Evolutionary conservation across 2,888 invertebrate genomes (phyloP), one percentile per base, ranked within the genome.

Genomic region (Vesta saturnalis): DNA sequence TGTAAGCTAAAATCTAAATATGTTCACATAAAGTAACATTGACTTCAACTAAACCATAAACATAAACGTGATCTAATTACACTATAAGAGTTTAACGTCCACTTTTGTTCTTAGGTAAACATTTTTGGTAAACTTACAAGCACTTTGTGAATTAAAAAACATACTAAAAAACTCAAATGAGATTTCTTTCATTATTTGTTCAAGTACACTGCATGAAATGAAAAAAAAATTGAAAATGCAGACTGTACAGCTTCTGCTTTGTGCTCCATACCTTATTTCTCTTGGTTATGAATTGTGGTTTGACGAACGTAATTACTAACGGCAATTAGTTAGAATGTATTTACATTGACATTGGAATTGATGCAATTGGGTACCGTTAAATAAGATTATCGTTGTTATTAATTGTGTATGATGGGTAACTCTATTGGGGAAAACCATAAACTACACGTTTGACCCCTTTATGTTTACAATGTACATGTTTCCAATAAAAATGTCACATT

Each of bases 351-450:
- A 73, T 72, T 67, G 76, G 74, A 76, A 70, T 73, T 77, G 79
- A 79, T 80, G 78, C 80, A 81, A 79, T 79, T 77, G 80, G 80
- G 79, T 74, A 73, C 79, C 79, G 81, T 81, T 80, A 80, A 81
- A 81, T 80, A 80, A 81, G 81, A 83, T 83, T 83, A 83, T 82
- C 81, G 79, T 81, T 77, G 79, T 79, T 80, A 82, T 83, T 82
- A 83, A 83, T 82, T 82, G 82, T 73, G 76, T 73, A 78, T 82
- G 82, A 83, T 82, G 80, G 77, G 82, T 82, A 74, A 79, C 72
- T 76, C 82, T 79, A 65, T 65, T 60, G 83, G 75, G 82, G 78
- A 78, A 69, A 59, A 66, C 76, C 76, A 80, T 83, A 82, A 82
- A 82, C 74, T 66, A 78, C 74, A 72, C 72, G 71, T 76, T 75